These are phyloP conservation scores for Camponotus vicinus DNA, from an alignment of 1,140 invertebrate species.

Conservation along the genomic window DNA sequence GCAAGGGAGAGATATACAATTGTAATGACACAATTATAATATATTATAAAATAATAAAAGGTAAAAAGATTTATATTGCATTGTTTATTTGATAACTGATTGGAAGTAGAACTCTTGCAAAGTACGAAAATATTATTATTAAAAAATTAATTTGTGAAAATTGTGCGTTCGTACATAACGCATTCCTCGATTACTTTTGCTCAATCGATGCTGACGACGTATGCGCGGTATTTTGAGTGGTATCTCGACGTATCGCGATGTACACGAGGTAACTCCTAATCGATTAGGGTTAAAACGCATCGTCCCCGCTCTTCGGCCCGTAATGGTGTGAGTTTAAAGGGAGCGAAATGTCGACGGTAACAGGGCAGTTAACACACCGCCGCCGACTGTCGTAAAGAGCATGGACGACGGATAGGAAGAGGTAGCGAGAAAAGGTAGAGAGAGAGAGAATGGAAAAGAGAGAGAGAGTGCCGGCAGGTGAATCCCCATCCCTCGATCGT, in stretches of 20 bases:
- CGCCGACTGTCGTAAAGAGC: slow-evolving; percentile 68
- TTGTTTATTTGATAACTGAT: neutral
- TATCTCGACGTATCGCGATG: neutral
- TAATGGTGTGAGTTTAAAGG: slow-evolving; percentile 61
- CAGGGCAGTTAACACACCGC: slow-evolving; percentile 74
- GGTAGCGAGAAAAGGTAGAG: slow-evolving; percentile 4
- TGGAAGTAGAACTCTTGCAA: neutral
- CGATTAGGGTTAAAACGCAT: slow-evolving; percentile 16
- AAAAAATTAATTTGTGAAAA: neutral
- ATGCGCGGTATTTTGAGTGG: neutral
- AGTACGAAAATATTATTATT: neutral
- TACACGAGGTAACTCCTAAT: neutral
- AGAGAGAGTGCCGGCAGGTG: slow-evolving; percentile 67
- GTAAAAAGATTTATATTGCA: neutral
- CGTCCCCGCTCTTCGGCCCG: neutral
- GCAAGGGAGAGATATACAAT: neutral
- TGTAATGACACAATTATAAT: neutral
- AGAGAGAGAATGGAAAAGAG: slow-evolving; percentile 25
- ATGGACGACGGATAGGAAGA: neutral
- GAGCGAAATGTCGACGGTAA: slow-evolving; percentile 70
- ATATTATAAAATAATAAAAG: neutral
- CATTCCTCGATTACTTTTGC: neutral
- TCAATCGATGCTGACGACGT: slow-evolving; percentile 7
- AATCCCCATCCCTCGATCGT: slow-evolving; percentile 81
- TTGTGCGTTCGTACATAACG: neutral